Base-by-base conservation (phyloP, 53 echinoderm and acorn worm species). In the Patiria pectinifera region DNA sequence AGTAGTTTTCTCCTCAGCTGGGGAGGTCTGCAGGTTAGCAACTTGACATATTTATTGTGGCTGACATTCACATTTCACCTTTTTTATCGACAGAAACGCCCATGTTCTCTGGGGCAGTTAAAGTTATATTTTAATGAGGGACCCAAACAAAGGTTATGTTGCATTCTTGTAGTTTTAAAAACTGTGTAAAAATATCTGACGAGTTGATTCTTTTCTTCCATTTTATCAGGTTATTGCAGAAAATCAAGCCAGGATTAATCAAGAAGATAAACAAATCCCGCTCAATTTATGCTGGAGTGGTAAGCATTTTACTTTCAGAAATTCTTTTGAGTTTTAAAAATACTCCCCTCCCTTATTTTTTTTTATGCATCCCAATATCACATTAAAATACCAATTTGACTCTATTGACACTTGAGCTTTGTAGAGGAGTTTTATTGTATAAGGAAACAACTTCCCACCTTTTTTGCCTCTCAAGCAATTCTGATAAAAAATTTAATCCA, bases 261-360 rank as follows among this genome's bases (percentile, higher is more conserved):
- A 87, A 59, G 59, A 93, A 93, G 58, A 87, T 93, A 21, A 93
- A 83, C 72, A 66, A 74, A 12, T 72, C 87, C 12, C 93, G 87
- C 61, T 87, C 93, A 87, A 82, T 85, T n/a, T 87, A 93, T 19
- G 93, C 93, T 15, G 93, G 87, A 87, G 80, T 93, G 87, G 93
- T 93, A 93, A 93, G 82, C 76, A 92, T 24, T 24, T 74, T 53
- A 53, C 53, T 1, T 8, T 53, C 53, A 53, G 53, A 53, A 53
- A 53, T 53, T 5, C 53, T 2, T 53, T 53, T 2, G 53, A 53
- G 53, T 53, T 53, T 53, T 5, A 53, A 53, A 53, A 53, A 8
- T 8, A 5, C 53, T 8, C 53, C 53, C 53, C 53, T 8, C 53
- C 53, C 53, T 8, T 53, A n/a, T 53, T 53, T 5, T 53, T 53